Evolutionary conservation across 1,140 invertebrate genomes (phyloP).

Genomic region (Oreohelix idahoensis): DNA sequence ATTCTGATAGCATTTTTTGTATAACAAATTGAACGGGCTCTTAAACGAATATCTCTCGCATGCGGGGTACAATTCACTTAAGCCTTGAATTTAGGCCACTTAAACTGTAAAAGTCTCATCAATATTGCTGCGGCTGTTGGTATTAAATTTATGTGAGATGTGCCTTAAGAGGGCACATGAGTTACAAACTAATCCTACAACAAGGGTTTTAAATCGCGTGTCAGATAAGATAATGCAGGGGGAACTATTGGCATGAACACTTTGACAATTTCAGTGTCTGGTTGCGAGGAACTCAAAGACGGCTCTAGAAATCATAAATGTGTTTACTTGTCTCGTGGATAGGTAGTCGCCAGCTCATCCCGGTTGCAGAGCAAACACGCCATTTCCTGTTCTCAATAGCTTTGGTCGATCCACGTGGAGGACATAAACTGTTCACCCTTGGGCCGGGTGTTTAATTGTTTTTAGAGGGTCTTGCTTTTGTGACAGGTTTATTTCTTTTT

Average conservation of each 20-base stretch:
- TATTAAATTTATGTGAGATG: background rate
- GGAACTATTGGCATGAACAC: background rate
- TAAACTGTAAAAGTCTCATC: background rate
- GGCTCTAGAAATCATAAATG: background rate
- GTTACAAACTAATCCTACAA: background rate
- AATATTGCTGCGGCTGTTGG: background rate
- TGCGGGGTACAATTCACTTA: too few species aligned
- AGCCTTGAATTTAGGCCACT: background rate
- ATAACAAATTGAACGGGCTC: too few species aligned
- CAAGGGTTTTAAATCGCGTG: background rate
- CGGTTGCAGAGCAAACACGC: background rate
- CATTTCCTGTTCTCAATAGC: slow-evolving; percentile 5
- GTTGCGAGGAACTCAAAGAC: background rate
- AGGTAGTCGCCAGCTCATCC: background rate
- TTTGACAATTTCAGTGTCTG: slow-evolving; percentile 1
- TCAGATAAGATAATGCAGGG: background rate
- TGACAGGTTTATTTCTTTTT: background rate
- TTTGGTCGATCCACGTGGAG: background rate
- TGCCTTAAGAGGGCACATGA: background rate
- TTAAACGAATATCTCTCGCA: too few species aligned
- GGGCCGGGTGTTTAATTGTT: background rate
- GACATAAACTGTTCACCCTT: background rate
- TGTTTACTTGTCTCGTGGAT: background rate
- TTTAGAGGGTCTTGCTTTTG: background rate
- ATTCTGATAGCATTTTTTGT: too few species aligned